Evolutionary conservation across 2,113 vertebrate species (phyloP), one percentile per base, ranked within the genome.

Genomic region (Mus spicilegus): DNA sequence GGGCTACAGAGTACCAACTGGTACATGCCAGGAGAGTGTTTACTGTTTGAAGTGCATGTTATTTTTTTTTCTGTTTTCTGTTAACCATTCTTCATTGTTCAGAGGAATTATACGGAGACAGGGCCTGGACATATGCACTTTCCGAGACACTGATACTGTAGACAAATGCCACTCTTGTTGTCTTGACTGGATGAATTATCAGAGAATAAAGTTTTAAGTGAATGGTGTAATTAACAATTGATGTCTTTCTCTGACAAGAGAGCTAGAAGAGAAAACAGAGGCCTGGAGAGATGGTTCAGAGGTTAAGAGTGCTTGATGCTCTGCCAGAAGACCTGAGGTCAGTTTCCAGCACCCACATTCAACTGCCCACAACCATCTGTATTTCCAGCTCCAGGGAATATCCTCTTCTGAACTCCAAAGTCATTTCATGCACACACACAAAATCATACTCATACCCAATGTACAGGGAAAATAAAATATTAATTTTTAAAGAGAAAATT

Each of bases 91-190:
- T 3, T 2, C 0, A 49, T 19, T 39, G 33, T 20, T 89, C 13
- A 88, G 87, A 75, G 1, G 22, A 61, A 12, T 51, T 76, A 20
- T 17, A 19, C 28, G 58, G 65, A 85, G 70, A 89, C 39, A 69
- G 39, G 11, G 30, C 51, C 77, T n/a, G n/a, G 24, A 46, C 49
- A 30, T 3, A 8, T 42, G 65, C 36, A 14, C 30, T 82, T 54
- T 76, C 5, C 0, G 4, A 39, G 10, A 56, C 28, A 9, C 51
- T 6, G 30, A 17, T 7, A 26, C 33, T 0, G 3, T 39, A 70
- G 5, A 17, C 12, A 3, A 5, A 2, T 13, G 17, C 2, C 4
- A 3, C 1, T 1, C 2, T 5, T 1, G 30, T 14, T 10, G 11
- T 17, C 11, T 26, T 26, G 65, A 24, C 28, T 19, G 28, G 10